Evolutionary conservation across 2,797 vertebrate species (phyloP), one percentile per base, ranked within the genome.

Genomic region (Channa striata): DNA sequence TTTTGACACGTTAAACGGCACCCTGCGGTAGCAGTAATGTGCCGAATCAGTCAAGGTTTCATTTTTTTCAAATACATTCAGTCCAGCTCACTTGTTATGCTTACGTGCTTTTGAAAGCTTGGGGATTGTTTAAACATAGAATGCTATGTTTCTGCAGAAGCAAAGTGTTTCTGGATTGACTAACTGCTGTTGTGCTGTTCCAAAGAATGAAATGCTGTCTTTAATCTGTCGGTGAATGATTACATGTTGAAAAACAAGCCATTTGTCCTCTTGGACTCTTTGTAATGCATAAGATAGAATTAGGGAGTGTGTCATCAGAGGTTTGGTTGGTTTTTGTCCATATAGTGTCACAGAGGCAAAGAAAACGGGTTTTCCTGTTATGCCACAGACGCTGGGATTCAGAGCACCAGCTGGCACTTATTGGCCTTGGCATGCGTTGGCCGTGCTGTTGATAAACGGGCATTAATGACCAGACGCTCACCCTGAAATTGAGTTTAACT

Each of bases 381-480:
- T n/a, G 69, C 62, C 49, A 63, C 76, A 69, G 68, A 78, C 68
- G 2, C 17, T 39, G 49, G 13, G 74, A 78, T 65, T 71, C 57
- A 36, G 54, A 82, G 82, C 85, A 80, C 70, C 87, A 91, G 86
- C 84, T 90, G 88, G 59, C 68, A 51, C 72, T 84, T 66, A 72
- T 81, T 78, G 83, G 84, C 85, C 71, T 77, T 67, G 82, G 82
- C 73, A 11, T 47, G 2, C 21, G 58, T 42, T 30, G 81, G 56
- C 65, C 1, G 63, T 65, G 37, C 77, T 63, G 74, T 72, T 87
- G 81, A 86, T 90, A 86, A 87, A 87, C 33, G 66, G 58, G 80
- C 78, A 71, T 87, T 85, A 85, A 87, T 68, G 71, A 66, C 89
- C 85, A 86, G 81, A 87, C 80, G 66, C 70, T 87, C 74, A 40